phyloP scores from a whole-genome alignment of 2,888 invertebrate genomes.

The Elegia similella region DNA sequence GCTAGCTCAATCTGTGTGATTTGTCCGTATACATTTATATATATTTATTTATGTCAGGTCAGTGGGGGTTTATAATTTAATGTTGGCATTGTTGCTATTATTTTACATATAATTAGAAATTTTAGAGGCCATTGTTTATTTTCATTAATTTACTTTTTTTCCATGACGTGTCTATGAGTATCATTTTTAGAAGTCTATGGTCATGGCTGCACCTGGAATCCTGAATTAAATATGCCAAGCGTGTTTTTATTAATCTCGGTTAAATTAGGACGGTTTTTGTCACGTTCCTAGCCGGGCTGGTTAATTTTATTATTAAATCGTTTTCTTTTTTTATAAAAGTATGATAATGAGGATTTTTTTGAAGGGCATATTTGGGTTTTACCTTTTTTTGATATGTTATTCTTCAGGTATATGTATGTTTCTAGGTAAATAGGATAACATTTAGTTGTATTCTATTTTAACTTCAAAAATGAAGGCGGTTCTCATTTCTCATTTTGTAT shows the following conservation, averaged over 20 bases:
- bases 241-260: constrained; percentile 2
- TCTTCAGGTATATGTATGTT: too few relatives aligned
- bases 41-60: too few relatives aligned
- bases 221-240: constrained; percentile 2
- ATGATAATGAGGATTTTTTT: not conserved
- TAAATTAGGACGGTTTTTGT: not conserved
- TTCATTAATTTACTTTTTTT: not conserved
- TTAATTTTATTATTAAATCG: constrained; percentile 30
- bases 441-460: too few relatives aligned
- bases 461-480: too few relatives aligned
- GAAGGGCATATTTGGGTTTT: not conserved
- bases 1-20: too few relatives aligned
- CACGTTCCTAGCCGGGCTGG: not conserved
- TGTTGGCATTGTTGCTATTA: too few relatives aligned
- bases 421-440: too few relatives aligned
- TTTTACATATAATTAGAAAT: too few relatives aligned
- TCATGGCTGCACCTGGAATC: not conserved
- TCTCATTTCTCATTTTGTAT: too few relatives aligned
- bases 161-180: not conserved
- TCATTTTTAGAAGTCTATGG: not conserved
- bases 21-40: too few relatives aligned
- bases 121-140: not conserved
- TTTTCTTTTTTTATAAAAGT: constrained; percentile 32
- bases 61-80: too few relatives aligned
- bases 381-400: too few relatives aligned